Percentiles rank a stretch among this genome's conserved stretches.
phyloP scores from a whole-genome alignment of 2,888 invertebrate species.

The Melinopterus prodromus region DNA sequence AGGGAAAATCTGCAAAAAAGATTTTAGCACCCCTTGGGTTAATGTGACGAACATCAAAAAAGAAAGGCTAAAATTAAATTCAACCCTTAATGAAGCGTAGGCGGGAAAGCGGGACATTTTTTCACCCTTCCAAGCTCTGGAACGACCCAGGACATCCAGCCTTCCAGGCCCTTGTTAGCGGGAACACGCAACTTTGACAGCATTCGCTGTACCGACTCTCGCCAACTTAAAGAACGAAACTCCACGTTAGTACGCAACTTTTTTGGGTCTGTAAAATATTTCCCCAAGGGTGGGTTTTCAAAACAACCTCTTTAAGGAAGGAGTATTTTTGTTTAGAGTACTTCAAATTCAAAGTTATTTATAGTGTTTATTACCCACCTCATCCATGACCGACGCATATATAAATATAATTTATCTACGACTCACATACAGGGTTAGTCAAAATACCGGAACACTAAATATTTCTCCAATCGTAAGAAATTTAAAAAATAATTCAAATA shows the following conservation, averaged over 20 bases:
- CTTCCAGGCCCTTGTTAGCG: not conserved
- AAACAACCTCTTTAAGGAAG: too few species aligned
- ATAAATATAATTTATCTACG: too few species aligned
- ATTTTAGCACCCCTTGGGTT: not conserved
- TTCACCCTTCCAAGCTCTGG: not conserved
- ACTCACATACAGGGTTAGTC: too few species aligned
- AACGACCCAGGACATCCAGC: not conserved
- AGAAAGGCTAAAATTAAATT: slow-evolving; percentile 4
- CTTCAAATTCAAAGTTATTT: too few species aligned
- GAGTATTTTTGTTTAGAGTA: too few species aligned
- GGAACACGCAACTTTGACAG: not conserved
- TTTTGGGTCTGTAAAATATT: not conserved
- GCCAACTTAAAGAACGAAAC: not conserved
- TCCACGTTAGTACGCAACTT: not conserved
- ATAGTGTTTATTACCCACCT: too few species aligned
- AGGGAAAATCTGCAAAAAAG: not conserved
- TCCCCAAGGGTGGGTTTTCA: too few species aligned
- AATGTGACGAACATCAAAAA: slow-evolving; percentile 4
- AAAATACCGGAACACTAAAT: too few species aligned
- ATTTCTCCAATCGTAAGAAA: too few species aligned
- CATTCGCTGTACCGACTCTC: not conserved
- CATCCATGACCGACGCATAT: too few species aligned
- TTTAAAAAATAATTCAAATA: too few species aligned
- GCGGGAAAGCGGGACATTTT: not conserved
- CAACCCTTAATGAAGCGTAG: not conserved